Base-by-base conservation (phyloP, 2,113 vertebrate genomes). In the Xyrauchen texanus region DNA sequence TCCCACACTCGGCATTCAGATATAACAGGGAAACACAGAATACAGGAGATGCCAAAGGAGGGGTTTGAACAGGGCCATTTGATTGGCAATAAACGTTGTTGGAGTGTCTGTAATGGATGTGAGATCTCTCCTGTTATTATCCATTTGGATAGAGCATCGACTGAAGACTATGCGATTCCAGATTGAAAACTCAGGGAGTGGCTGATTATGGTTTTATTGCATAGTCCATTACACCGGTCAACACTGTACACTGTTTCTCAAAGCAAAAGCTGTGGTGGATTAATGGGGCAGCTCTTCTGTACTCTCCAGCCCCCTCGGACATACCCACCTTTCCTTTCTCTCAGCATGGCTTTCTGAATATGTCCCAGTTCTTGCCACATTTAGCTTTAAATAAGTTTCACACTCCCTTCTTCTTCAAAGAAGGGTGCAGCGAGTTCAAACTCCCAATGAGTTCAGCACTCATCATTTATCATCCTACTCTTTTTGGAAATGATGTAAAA, bases 351-450 rank as follows among this genome's bases (percentile, higher is more conserved):
- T 85, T 58, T 76, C 83, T 82, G 83, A 88, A 83, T 66, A 84
- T 85, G 89, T 87, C 88, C 89, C 87, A 90, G 88, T 89, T 86
- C 87, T 86, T 88, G 68, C 76, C 61, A 82, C 87, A 85, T 83
- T 92, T 89, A 92, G 88, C 89, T 89, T 92, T 91, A 90, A 91
- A 87, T 88, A 91, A 86, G 88, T 85, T 86, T 88, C 86, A 88
- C 84, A 83, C 83, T 81, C 80, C 75, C 74, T 83, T 77, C 71
- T 69, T 55, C 21, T 55, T 68, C 5, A 52, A 66, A 80, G 67
- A 71, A 88, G 67, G 63, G 67, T 79, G 44, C 70, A 68, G 78
- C 60, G 61, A 66, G 81, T 75, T 77, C 63, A 42, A 21, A 55
- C 57, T 78, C 42, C 78, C 77, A 75, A 47, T 62, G n/a, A 74